Conservation (phyloP, 53 echinoderm and acorn worm species). For the Echinometra lucunter region DNA sequence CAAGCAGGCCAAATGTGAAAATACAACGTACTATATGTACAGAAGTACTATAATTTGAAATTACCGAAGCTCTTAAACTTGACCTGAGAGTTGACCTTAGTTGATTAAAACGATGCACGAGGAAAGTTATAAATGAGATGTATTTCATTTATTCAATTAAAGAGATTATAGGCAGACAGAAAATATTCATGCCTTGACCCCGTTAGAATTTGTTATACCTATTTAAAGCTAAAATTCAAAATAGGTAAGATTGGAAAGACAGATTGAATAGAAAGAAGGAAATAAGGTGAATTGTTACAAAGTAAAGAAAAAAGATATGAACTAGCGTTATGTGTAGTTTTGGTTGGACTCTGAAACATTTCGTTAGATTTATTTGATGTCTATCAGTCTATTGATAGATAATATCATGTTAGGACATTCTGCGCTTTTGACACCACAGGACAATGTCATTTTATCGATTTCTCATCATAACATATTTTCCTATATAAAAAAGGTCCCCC, state of each 20-base stretch:
- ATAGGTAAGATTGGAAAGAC: neutral
- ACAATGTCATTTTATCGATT: neutral
- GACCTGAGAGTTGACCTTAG: neutral
- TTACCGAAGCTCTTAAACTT: neutral
- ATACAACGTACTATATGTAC: neutral
- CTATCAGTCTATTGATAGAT: too few relatives aligned
- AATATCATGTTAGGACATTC: too few relatives aligned
- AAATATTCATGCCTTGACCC: neutral
- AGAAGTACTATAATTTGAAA: neutral
- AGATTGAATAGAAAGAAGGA: neutral
- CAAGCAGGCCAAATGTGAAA: neutral
- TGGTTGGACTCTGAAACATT: neutral
- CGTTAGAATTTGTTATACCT: neutral
- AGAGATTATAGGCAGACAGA: neutral
- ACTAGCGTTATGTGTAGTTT: too few relatives aligned
- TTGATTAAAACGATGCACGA: neutral
- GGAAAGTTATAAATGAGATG: conserved; percentile 1
- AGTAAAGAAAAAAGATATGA: neutral
- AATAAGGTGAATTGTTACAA: neutral
- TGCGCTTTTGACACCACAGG: neutral
- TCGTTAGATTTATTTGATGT: too few relatives aligned
- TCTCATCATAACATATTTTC: neutral
- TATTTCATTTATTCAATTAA: conserved; percentile 9
- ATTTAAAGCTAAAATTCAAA: neutral
- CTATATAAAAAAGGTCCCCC: neutral